phyloP scores from a whole-genome alignment of 2,797 vertebrate species.

The Danio albolineatus region DNA sequence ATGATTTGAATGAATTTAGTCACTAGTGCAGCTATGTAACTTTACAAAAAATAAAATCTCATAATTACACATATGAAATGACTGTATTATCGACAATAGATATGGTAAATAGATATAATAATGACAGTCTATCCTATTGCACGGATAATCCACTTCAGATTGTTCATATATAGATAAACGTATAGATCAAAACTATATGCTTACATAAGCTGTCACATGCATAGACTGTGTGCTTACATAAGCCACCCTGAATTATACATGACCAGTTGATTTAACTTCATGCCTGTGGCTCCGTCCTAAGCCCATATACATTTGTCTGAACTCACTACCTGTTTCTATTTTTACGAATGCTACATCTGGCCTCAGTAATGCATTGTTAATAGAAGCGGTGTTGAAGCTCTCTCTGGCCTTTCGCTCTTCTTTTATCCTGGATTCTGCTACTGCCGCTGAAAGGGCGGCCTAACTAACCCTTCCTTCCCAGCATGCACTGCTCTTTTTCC shows the following conservation, averaged over 20 bases:
- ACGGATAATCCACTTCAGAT: not conserved
- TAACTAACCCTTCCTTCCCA: constrained; percentile 37
- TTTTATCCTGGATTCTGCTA: constrained; percentile 53
- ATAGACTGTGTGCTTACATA: constrained; percentile 18
- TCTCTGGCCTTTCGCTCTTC: constrained; percentile 39
- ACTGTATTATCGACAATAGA: not conserved
- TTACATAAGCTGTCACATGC: constrained; percentile 13
- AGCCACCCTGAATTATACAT: constrained; percentile 30
- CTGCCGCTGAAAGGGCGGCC: constrained; percentile 50
- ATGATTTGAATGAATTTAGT: no score
- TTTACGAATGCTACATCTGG: not conserved
- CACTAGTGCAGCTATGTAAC: not conserved
- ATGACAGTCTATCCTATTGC: not conserved
- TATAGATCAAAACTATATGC: constrained; percentile 16
- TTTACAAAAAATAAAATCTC: not conserved
- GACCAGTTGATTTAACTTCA: constrained; percentile 21
- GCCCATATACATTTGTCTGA: not conserved
- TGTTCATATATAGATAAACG: not conserved
- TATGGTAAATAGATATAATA: not conserved
- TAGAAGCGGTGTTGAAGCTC: not conserved
- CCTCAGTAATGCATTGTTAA: constrained; percentile 7
- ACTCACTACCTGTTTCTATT: constrained; percentile 11
- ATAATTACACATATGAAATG: not conserved
- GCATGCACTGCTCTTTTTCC: constrained; percentile 48
- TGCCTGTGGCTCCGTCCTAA: not conserved